phyloP scores from a whole-genome alignment of 2,113 vertebrate genomes.

The Rostratula benghalensis region DNA sequence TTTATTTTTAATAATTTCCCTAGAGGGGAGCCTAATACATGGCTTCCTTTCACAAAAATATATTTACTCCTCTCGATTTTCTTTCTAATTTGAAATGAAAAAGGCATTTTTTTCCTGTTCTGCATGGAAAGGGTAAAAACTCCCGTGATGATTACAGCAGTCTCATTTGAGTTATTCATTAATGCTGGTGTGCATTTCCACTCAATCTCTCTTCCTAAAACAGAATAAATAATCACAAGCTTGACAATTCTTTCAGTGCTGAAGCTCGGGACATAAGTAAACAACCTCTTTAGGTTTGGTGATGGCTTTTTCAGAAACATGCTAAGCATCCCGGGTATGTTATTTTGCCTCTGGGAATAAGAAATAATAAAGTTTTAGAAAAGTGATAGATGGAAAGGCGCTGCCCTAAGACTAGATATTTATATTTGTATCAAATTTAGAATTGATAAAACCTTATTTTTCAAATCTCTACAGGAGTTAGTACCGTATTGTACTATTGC shows the following conservation, averaged over 20 bases:
- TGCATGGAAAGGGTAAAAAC: neutral
- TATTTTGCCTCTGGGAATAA: neutral
- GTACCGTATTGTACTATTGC: neutral
- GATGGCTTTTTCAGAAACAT: neutral
- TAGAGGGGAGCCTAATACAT: neutral
- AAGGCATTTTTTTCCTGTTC: neutral
- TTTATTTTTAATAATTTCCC: neutral
- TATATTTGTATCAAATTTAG: neutral
- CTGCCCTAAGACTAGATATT: neutral
- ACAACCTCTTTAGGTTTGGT: neutral
- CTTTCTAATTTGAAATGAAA: neutral
- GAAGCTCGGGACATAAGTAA: neutral
- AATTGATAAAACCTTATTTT: neutral
- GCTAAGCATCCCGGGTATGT: neutral
- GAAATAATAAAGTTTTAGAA: neutral
- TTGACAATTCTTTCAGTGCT: neutral
- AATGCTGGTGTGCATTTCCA: neutral
- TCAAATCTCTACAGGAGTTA: neutral
- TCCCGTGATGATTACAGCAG: neutral
- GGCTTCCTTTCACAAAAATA: neutral
- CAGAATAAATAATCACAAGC: conserved; percentile 19
- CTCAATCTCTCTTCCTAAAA: neutral
- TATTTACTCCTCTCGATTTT: neutral
- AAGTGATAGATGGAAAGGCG: neutral
- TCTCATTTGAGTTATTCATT: conserved; percentile 11